A percentile compares a stretch with the other conserved stretches of the same genome.
Conservation (phyloP, 2,113 vertebrate species). For the Canis aureus region DNA sequence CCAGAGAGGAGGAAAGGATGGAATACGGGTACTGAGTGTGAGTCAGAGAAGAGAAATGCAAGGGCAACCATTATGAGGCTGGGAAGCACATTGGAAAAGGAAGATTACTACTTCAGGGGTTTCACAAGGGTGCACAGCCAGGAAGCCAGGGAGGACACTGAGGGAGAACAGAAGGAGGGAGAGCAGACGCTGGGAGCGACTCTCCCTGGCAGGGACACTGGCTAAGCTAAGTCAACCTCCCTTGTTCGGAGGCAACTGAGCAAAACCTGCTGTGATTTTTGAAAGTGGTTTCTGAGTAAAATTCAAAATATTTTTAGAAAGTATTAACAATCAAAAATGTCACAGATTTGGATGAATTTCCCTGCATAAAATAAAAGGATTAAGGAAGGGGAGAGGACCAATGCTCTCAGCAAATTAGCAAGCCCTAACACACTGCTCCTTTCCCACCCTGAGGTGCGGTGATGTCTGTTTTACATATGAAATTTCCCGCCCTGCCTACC, state of each 20-base stretch:
- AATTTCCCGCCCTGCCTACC: too few species aligned
- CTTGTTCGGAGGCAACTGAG: background rate
- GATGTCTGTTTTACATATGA: accelerated
- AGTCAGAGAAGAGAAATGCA: background rate
- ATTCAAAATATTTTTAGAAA: slow-evolving; percentile 31
- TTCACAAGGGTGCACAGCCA: background rate
- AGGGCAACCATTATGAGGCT: background rate
- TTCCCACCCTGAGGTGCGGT: background rate
- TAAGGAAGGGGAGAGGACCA: background rate
- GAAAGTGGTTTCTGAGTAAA: background rate
- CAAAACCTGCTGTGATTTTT: background rate
- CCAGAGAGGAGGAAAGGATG: too few species aligned
- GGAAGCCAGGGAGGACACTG: background rate
- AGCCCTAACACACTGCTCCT: too few species aligned
- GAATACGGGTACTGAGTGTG: too few species aligned
- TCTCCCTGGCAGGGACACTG: accelerated
- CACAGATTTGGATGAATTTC: background rate
- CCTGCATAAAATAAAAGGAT: background rate
- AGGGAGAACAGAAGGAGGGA: too few species aligned
- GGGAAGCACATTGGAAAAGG: background rate
- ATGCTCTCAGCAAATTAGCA: background rate
- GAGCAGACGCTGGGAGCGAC: background rate
- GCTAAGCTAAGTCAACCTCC: background rate
- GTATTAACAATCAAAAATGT: background rate
- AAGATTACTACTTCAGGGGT: background rate